Evolutionary conservation across 2,113 vertebrate species (phyloP).

Genomic region (Tyto alba): DNA sequence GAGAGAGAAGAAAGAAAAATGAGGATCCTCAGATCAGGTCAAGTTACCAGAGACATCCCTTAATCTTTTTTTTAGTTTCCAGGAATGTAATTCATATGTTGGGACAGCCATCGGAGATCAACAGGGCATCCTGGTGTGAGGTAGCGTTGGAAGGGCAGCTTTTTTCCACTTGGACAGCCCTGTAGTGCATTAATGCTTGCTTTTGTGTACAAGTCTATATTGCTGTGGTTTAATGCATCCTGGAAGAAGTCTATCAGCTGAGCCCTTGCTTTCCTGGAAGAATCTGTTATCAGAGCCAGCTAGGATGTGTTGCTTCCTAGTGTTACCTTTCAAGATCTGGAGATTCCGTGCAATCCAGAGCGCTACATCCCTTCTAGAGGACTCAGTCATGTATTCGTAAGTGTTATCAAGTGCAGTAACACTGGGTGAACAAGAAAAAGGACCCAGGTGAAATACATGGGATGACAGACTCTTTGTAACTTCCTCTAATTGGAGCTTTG

Average conservation of each 20-base stretch:
- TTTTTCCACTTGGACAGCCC: not conserved
- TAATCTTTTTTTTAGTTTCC: not conserved
- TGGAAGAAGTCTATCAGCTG: not conserved
- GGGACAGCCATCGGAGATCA: not conserved
- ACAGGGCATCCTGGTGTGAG: not conserved
- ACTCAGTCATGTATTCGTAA: not conserved
- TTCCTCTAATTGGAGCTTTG: not conserved
- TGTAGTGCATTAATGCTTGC: not conserved
- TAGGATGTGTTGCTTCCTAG: not conserved
- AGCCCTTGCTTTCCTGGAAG: not conserved
- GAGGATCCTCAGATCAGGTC: too few relatives aligned
- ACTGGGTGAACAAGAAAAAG: not conserved
- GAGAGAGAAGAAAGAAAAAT: not conserved
- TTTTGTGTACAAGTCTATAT: not conserved
- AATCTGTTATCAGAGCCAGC: not conserved
- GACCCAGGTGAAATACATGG: not conserved
- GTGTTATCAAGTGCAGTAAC: not conserved
- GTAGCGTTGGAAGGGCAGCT: not conserved
- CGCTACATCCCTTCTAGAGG: not conserved
- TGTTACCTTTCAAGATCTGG: not conserved
- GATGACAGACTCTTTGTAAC: not conserved
- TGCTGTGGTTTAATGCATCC: not conserved
- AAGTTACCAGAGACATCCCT: not conserved
- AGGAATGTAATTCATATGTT: not conserved
- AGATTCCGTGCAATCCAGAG: slow-evolving; percentile 3